Conservation (phyloP, 2,888 invertebrate species). For the Drosophila neotestacea region DNA sequence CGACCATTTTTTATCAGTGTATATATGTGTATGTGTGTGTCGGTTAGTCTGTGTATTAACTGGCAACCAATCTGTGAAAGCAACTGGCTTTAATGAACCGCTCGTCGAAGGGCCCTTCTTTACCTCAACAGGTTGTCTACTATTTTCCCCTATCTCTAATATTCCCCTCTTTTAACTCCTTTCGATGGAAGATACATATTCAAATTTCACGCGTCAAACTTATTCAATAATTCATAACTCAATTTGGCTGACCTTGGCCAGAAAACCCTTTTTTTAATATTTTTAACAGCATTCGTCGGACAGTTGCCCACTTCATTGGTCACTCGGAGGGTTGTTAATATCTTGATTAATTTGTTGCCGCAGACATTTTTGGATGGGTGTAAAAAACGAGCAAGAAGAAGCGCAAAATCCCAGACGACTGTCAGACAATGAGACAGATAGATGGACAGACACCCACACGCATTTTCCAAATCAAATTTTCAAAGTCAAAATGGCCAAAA, state of each 20-base stretch:
- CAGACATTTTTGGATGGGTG: constrained; percentile 46
- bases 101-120: constrained; percentile 13
- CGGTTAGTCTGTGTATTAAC: constrained; percentile 27
- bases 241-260: constrained; percentile 63
- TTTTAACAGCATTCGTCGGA: not conserved
- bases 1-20: constrained; percentile 1
- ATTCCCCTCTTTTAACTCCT: not conserved
- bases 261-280: constrained; percentile 44
- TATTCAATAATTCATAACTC: constrained; percentile 74
- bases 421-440: constrained; percentile 19
- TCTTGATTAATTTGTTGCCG: constrained; percentile 74
- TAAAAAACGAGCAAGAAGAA: constrained; percentile 15
- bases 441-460: constrained; percentile 46
- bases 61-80: constrained; percentile 53
- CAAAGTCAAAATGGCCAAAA: constrained; percentile 43
- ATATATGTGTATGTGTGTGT: constrained; percentile 14
- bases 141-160: not conserved
- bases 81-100: constrained; percentile 51
- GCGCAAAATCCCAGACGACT: constrained; percentile 24
- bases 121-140: constrained; percentile 55
- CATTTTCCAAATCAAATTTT: constrained; percentile 77
- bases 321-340: constrained; percentile 70
- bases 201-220: constrained; percentile 63
- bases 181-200: constrained; percentile 41
- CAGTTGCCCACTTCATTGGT: constrained; percentile 35